These are phyloP conservation scores for Stomorhina lunata DNA, from an alignment of 2,888 invertebrate genomes.

Conservation along the genomic window DNA sequence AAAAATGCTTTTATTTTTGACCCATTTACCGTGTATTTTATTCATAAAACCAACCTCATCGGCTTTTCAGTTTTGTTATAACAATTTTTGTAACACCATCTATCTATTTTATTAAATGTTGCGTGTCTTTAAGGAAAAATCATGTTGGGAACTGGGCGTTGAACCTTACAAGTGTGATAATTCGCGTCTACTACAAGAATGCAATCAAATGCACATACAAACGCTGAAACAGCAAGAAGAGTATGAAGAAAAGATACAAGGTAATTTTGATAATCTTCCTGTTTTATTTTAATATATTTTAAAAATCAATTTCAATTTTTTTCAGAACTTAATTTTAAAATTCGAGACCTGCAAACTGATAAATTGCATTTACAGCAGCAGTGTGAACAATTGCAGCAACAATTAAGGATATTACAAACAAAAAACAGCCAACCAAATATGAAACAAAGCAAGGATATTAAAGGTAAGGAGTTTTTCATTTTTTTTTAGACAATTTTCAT, in stretches of 20 bases:
- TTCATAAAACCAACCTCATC: too few species aligned
- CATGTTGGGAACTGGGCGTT: conserved; percentile 85
- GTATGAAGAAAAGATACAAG: conserved; percentile 82
- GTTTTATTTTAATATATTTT: neutral
- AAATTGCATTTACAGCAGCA: conserved; percentile 80
- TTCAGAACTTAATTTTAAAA: conserved; percentile 81
- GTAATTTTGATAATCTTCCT: conserved; percentile 72
- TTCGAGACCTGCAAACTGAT: conserved; percentile 82
- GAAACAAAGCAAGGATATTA: conserved; percentile 70
- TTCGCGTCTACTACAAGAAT: conserved; percentile 87
- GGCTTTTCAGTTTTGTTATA: neutral
- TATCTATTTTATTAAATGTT: conserved; percentile 14
- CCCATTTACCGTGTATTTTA: conserved; percentile 8
- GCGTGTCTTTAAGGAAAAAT: conserved; percentile 82
- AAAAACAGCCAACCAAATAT: conserved; percentile 74
- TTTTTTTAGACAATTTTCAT: neutral
- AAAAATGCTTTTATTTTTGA: conserved; percentile 53
- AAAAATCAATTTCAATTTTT: conserved; percentile 14
- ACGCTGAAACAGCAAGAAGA: conserved; percentile 85
- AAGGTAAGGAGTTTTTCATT: conserved; percentile 50
- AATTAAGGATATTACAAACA: conserved; percentile 80
- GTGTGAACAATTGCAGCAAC: conserved; percentile 80
- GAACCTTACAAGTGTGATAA: conserved; percentile 92
- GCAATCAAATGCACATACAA: conserved; percentile 86
- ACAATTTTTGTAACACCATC: neutral